Evolutionary conservation across 2,888 invertebrate genomes (phyloP).

Genomic region (Scaptomyza parva): DNA sequence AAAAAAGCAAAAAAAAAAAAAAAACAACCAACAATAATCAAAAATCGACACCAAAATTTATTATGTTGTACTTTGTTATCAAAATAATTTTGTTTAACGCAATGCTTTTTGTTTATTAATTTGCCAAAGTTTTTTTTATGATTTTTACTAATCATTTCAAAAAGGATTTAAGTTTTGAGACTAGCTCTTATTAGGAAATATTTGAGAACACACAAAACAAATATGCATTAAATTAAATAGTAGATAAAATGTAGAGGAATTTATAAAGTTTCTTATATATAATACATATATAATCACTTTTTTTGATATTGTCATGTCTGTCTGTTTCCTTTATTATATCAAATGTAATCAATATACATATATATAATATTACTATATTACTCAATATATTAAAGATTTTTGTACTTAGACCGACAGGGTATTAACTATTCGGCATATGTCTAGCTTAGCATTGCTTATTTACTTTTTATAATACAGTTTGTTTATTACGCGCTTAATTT

Average conservation of each 20-base stretch:
- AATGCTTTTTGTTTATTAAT: slow-evolving; percentile 27
- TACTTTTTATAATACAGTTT: slow-evolving; percentile 17
- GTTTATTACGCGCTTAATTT: neutral
- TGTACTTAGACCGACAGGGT: slow-evolving; percentile 12
- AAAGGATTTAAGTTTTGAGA: neutral
- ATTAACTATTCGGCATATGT: slow-evolving; percentile 15
- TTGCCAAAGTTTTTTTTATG: slow-evolving; percentile 6
- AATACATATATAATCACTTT: neutral
- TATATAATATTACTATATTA: neutral
- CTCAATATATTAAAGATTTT: slow-evolving; percentile 2
- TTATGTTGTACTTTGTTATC: slow-evolving; percentile 17
- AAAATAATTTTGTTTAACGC: slow-evolving; percentile 20
- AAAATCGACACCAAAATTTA: slow-evolving; percentile 51
- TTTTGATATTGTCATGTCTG: slow-evolving; percentile 1
- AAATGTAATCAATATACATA: neutral
- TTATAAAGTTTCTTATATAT: neutral
- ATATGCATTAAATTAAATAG: neutral
- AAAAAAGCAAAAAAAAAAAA: neutral
- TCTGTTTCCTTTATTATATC: neutral
- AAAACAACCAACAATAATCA: slow-evolving; percentile 45
- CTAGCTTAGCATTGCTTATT: neutral
- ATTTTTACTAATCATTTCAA: slow-evolving; percentile 21
- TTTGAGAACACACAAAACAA: neutral
- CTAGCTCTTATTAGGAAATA: slow-evolving; percentile 1
- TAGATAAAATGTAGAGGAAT: neutral